Evolutionary conservation across 2,888 invertebrate species (phyloP), one percentile per base, ranked within the genome.

Genomic region (Glyphotaelius pellucidus): DNA sequence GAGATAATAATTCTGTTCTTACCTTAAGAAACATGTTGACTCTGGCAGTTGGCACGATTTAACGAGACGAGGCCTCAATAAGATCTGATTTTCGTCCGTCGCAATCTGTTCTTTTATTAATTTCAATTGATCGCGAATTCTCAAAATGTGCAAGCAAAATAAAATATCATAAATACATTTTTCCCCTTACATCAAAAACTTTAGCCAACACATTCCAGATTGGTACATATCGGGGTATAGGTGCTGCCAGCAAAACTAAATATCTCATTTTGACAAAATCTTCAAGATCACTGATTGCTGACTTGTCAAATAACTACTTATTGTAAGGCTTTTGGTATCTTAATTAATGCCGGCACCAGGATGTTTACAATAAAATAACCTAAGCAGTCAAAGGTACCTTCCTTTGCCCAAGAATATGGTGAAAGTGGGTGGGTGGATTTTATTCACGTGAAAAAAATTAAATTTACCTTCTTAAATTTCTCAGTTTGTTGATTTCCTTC

Each of bases 81-180:
- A 31, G 31, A 67, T 88, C 88, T 88, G 88, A 52, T 88, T 31
- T 67, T 88, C 25, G 52, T 31, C 32, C 52, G 25, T 32, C 88
- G 88, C 88, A 88, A 67, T 88, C 52, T 67, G 67, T 88, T 88
- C 88, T 88, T 88, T 88, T 88, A 88, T 88, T 88, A 88, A 88
- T 67, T 31, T 88, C 88, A 88, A 88, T 88, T 88, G 88, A 30
- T 88, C 88, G 88, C 79, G 25, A 88, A 30, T 67, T 67, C 88
- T 67, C 88, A 88, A 88, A 67, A 88, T 52, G 88, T 88, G 88
- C 35, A 9, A 67, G 15, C 47, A 83, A 2, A 19, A n/a, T 86
- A 38, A 35, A 86, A 86, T 9, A 83, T 83, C 0, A n/a, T 9
- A 25, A 67, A 4, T 5, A 7, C 1, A 0, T 5, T 52, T 52